phyloP scores from a whole-genome alignment of 2,888 invertebrate species.

The Alloscopus bannaensis region DNA sequence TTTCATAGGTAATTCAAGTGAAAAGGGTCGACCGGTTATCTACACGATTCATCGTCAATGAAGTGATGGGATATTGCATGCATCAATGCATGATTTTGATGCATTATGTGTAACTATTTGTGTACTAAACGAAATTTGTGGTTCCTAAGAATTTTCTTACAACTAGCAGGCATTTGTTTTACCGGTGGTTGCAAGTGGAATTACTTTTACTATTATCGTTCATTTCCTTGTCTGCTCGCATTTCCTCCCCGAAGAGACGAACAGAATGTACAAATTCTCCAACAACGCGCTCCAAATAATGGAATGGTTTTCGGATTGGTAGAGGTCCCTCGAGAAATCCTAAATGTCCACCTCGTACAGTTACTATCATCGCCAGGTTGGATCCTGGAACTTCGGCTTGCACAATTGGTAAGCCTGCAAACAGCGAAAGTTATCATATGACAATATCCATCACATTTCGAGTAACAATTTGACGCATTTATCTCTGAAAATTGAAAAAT shows the following conservation, averaged over 20 bases:
- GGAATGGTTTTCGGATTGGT: slow-evolving; percentile 69
- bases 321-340: slow-evolving; percentile 70
- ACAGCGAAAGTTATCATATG: slow-evolving; percentile 7
- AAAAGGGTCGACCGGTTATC: too few species aligned
- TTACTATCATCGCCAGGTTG: slow-evolving; percentile 83
- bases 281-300: slow-evolving; percentile 71
- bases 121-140: too few species aligned
- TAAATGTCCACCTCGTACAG: slow-evolving; percentile 75
- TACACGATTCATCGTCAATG: too few species aligned
- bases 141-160: too few species aligned
- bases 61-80: too few species aligned
- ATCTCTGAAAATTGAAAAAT: slow-evolving; percentile 10
- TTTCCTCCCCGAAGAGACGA: slow-evolving; percentile 60
- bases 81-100: too few species aligned
- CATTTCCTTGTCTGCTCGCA: slow-evolving; percentile 57
- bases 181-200: slow-evolving; percentile 57
- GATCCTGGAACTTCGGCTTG: slow-evolving; percentile 79
- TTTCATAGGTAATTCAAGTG: too few species aligned
- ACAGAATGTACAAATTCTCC: slow-evolving; percentile 67
- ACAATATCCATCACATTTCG: too few species aligned
- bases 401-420: slow-evolving; percentile 81
- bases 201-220: slow-evolving; percentile 57
- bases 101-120: too few species aligned
- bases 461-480: too few species aligned
- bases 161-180: too few species aligned